Evolutionary conservation across 2,888 invertebrate species (phyloP).

Genomic region (Sthenelais limicola): DNA sequence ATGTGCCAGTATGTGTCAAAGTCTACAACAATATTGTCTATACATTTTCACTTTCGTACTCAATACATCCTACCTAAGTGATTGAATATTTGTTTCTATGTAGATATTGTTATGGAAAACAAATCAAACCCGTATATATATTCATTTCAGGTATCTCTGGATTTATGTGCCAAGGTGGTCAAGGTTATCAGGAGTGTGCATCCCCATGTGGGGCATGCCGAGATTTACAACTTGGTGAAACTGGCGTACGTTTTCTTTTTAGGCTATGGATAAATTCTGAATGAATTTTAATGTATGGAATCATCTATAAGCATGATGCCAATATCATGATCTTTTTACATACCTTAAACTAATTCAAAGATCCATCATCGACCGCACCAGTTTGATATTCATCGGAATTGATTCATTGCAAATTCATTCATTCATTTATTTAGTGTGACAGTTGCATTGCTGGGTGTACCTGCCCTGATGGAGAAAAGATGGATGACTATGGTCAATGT

Average conservation of each 20-base stretch:
- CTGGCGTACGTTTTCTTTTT: background rate
- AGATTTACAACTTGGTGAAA: constrained; percentile 45
- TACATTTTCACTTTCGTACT: too few relatives aligned
- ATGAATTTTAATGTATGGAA: background rate
- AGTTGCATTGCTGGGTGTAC: constrained; percentile 41
- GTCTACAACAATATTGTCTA: too few relatives aligned
- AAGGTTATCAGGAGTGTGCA: constrained; percentile 52
- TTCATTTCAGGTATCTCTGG: constrained; percentile 36
- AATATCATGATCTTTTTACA: background rate
- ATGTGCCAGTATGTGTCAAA: constrained; percentile 10
- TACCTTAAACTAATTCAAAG: too few relatives aligned
- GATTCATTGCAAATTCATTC: background rate
- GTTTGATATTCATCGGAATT: background rate
- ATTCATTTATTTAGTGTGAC: background rate
- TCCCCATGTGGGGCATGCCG: constrained; percentile 46
- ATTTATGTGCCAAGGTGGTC: constrained; percentile 45
- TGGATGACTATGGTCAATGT: constrained; percentile 39
- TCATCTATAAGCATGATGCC: background rate
- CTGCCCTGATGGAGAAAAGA: constrained; percentile 27
- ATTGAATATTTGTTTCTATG: too few relatives aligned
- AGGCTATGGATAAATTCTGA: background rate
- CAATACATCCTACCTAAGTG: too few relatives aligned
- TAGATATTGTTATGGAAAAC: too few relatives aligned
- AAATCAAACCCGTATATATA: too few relatives aligned
- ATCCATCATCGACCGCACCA: too few relatives aligned